phyloP scores from a whole-genome alignment of 1,140 invertebrate genomes.

The Radopholus similis region DNA sequence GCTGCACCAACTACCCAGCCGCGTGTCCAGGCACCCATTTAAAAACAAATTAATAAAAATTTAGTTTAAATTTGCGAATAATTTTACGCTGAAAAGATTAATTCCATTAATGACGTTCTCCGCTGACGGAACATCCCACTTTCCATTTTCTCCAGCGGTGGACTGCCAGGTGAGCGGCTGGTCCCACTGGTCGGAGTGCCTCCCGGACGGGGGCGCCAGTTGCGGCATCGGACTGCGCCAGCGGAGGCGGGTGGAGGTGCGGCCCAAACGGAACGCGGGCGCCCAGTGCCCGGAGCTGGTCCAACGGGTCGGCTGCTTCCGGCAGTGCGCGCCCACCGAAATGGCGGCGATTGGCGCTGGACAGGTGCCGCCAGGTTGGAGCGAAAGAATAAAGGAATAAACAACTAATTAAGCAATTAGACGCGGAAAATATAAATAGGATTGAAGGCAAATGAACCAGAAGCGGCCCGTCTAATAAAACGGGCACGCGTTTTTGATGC shows the following conservation, averaged over 20 bases:
- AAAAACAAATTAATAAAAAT: not conserved
- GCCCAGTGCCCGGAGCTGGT: not conserved
- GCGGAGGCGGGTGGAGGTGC: not conserved
- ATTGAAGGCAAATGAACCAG: not conserved
- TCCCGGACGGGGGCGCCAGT: not conserved
- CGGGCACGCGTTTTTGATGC: too few relatives aligned
- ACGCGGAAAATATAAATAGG: not conserved
- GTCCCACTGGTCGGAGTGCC: conserved; percentile 9
- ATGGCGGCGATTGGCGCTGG: not conserved
- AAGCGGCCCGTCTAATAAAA: too few relatives aligned
- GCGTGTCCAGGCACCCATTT: conserved; percentile 4
- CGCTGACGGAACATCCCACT: not conserved
- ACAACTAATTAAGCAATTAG: not conserved
- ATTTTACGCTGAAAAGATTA: too few relatives aligned
- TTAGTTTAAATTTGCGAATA: not conserved
- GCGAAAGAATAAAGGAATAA: not conserved
- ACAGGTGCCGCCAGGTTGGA: not conserved
- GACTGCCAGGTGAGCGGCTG: conserved; percentile 4
- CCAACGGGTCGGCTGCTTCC: conserved; percentile 6
- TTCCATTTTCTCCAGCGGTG: not conserved
- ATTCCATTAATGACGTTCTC: too few relatives aligned
- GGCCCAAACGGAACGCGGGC: not conserved
- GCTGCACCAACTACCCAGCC: not conserved
- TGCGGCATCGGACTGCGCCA: not conserved
- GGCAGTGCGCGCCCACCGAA: not conserved